Base-by-base conservation (phyloP, 1,140 invertebrate species). In the Euura saliciscinereae region DNA sequence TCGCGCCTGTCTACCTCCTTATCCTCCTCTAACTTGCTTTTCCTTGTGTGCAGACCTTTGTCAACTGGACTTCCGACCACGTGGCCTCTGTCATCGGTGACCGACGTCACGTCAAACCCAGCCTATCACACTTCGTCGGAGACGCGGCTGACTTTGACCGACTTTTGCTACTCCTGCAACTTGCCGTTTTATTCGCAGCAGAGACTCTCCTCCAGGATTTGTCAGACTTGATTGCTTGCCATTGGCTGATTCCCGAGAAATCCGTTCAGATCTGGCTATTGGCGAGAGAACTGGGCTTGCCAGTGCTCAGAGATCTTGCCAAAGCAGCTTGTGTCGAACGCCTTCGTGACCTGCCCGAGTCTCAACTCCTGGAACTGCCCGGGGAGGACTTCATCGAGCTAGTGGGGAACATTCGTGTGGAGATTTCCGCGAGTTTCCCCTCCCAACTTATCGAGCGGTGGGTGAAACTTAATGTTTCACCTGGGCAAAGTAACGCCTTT, bases 71-170 rank as follows among this genome's bases (percentile, higher is more conserved):
- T 1, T 28, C 28, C 28, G 28, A 28, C 28, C 28, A 28, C 28
- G 28, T 28, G 28, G 1, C 28, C 28, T 28, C 28, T 28, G 28
- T 1, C 28, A 28, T 28, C 1, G 51, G 8, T 4, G 3, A 59
- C 6, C 10, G 10, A 4, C 51, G 51, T n/a, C 5, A 4, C 51
- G 51, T 59, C 51, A 59, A 59, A 59, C 51, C 3, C 0, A 28
- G 28, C 1, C 28, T 28, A 1, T 0, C 0, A 28, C 0, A 28
- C 0, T 28, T 28, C 1, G 1, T 28, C 1, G 28, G 28, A 0
- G 28, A 28, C 0, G 0, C 28, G 28, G 28, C 28, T 28, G 28
- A 28, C 28, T 28, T 28, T 28, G 28, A 28, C 28, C 28, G 28
- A 28, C 28, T 28, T 28, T 28, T 28, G 28, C 28, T 28, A 28